Evolutionary conservation across 2,113 vertebrate genomes (phyloP), one percentile per base, ranked within the genome.

Genomic region (Eolophus roseicapilla): DNA sequence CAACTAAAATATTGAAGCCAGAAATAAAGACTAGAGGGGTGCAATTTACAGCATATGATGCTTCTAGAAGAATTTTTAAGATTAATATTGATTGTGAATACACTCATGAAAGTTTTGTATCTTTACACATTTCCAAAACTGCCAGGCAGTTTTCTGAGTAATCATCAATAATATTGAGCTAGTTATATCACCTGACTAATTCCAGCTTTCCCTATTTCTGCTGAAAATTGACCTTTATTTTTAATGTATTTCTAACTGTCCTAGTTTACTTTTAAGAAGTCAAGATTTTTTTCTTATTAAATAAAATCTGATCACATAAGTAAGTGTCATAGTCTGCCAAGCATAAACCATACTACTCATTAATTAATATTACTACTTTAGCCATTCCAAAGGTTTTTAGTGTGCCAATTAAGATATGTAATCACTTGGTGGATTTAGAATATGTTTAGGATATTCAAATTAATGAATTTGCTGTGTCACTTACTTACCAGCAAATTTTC

Each of bases 331-430:
- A 86, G 18, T 50, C 67, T 70, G 29, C 77, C 68, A 75, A 89
- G 79, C 68, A 91, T 41, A 95, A 93, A 96, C 11, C 11, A 75
- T 83, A 86, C 39, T 69, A 49, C 3, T 95, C 31, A 82, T 93
- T 50, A 95, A 92, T 96, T 83, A 89, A 60, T 93, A 53, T 53
- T 82, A 74, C 67, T 70, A 91, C 93, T 86, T 94, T 57, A 95
- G 49, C 37, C 21, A 95, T 83, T 60, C 37, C 28, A 96, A 96
- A 70, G 44, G 7, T 60, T 63, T 85, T 37, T 63, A 93, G 91
- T 79, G 37, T 16, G 88, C 59, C 76, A 88, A 52, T 88, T 97
- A 93, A 94, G 76, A 82, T 60, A 50, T 9, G 25, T 73, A 79
- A 62, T 52, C 82, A 76, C 69, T 95, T 93, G 25, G 47, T 95